Percentiles rank a stretch among this genome's conserved stretches.
Conservation (phyloP, 2,888 invertebrate genomes). For the Coelopa pilipes region DNA sequence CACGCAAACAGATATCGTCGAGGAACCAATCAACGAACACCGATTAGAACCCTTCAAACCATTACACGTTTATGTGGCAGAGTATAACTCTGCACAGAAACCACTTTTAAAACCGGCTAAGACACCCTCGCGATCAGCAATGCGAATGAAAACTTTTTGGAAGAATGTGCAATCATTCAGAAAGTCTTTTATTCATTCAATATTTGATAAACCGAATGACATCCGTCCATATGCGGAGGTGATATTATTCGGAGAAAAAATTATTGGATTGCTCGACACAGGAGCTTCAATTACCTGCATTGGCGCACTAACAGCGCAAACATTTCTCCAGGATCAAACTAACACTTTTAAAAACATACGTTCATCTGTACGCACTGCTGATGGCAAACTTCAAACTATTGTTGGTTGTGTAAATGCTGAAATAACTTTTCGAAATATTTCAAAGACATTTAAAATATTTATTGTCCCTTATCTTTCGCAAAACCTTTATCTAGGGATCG, state of each 20-base stretch:
- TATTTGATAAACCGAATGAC: conserved; percentile 32
- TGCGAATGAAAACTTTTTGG: no score
- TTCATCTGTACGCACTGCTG: background rate
- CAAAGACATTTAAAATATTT: conserved; percentile 8
- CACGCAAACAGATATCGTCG: background rate
- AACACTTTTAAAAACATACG: no score
- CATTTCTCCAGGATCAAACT: conserved; percentile 11
- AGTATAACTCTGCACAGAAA: background rate
- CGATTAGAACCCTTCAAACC: background rate
- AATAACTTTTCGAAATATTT: conserved; percentile 9
- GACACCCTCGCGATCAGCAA: no score
- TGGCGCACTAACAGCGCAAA: conserved; percentile 15
- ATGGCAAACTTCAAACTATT: background rate
- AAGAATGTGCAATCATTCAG: background rate
- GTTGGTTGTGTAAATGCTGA: background rate
- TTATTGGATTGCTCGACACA: no score
- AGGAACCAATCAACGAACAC: no score
- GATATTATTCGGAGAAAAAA: conserved; percentile 6
- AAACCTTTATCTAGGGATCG: conserved; percentile 25
- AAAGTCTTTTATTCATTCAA: background rate
- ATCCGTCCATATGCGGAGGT: conserved; percentile 25
- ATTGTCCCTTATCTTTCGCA: background rate
- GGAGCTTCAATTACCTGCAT: conserved; percentile 39
- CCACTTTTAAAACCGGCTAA: background rate
- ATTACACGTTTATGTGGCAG: background rate